phyloP scores from a whole-genome alignment of 2,888 invertebrate genomes.

The Napeogenes inachia region DNA sequence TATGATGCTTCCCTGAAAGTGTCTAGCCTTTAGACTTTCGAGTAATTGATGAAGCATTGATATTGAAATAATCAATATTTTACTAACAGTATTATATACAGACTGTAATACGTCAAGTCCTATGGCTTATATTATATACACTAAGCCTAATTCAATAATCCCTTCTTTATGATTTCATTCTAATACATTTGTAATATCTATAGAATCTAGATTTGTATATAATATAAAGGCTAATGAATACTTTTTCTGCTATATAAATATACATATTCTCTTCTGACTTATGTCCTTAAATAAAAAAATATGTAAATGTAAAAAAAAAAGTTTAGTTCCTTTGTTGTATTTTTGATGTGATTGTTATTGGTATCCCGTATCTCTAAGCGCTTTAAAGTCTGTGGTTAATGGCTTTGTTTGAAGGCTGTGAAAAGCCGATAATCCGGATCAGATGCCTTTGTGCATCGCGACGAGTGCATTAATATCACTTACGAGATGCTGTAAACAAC shows the following conservation, averaged over 20 bases:
- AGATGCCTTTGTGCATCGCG: conserved; percentile 10
- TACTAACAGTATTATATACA: neutral
- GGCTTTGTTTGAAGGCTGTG: conserved; percentile 13
- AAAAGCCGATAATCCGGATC: conserved; percentile 9
- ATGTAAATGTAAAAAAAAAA: too few relatives aligned
- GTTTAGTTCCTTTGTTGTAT: neutral
- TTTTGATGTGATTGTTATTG: neutral
- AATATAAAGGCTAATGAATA: too few relatives aligned
- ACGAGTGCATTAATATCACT: conserved; percentile 5
- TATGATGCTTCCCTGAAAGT: conserved; percentile 29
- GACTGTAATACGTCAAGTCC: too few relatives aligned
- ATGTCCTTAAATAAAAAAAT: too few relatives aligned
- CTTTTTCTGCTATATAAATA: too few relatives aligned
- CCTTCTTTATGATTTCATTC: too few relatives aligned
- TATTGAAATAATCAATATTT: conserved; percentile 8
- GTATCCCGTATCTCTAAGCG: conserved; percentile 1
- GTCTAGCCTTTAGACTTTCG: conserved; percentile 24
- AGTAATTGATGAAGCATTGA: conserved; percentile 18
- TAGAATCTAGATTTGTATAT: too few relatives aligned
- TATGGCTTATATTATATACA: too few relatives aligned
- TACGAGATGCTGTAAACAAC: neutral
- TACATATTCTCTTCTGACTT: too few relatives aligned
- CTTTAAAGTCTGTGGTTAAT: conserved; percentile 5
- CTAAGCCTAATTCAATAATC: too few relatives aligned
- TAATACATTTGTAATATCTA: too few relatives aligned